phyloP scores from a whole-genome alignment of 23 tunicate species.

The Styela clava region DNA sequence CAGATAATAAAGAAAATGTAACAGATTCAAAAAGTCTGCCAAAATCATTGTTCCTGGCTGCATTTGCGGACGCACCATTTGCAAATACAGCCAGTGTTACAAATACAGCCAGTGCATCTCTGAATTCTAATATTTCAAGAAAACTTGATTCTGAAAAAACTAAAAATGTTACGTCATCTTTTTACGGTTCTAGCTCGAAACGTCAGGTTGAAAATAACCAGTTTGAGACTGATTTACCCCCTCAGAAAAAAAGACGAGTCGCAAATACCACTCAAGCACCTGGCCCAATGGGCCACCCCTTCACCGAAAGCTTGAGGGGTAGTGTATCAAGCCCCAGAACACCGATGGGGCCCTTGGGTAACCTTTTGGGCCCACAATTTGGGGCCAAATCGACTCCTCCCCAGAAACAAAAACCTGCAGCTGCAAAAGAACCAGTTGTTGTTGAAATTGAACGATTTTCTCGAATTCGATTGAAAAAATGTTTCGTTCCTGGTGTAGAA shows the following conservation, averaged over 20 bases:
- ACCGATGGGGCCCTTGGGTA: not conserved
- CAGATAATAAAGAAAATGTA: not conserved
- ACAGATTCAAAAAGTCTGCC: too few relatives aligned
- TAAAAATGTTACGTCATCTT: not conserved
- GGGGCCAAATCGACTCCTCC: not conserved
- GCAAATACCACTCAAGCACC: conserved; percentile 1
- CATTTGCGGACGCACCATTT: conserved; percentile 3
- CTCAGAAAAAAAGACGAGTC: conserved; percentile 66
- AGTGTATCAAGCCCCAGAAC: not conserved
- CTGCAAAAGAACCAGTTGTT: not conserved
- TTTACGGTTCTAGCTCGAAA: not conserved
- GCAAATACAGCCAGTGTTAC: not conserved
- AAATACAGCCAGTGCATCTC: conserved; percentile 11
- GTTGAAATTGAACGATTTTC: conserved; percentile 66
- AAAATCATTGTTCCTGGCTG: not conserved
- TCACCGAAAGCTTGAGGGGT: conserved; percentile 5
- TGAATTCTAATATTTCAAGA: too few relatives aligned
- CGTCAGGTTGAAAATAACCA: not conserved
- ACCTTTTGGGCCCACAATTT: not conserved
- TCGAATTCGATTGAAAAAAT: conserved; percentile 49
- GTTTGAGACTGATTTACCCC: conserved; percentile 23
- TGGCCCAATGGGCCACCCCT: not conserved
- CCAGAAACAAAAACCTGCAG: not conserved
- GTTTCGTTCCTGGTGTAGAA: conserved; percentile 38
- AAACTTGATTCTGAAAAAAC: not conserved